Percentiles rank a stretch among this genome's conserved stretches.
Conservation (phyloP, 2,797 vertebrate genomes). For the Xenopus petersii region DNA sequence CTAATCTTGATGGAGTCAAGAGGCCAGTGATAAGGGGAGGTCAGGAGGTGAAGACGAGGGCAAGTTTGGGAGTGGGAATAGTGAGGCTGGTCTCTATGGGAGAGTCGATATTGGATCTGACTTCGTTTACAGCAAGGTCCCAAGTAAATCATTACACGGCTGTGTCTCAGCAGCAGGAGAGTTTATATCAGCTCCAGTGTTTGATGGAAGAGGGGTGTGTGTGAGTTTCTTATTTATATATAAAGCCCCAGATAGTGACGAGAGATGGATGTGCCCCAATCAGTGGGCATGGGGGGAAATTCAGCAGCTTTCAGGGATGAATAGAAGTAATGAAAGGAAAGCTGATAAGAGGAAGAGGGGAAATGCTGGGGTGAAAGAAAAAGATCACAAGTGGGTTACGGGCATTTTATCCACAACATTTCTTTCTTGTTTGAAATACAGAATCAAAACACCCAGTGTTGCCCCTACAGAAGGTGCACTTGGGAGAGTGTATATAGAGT, state of each 20-base stretch:
- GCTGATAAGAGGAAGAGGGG: slow-evolving; percentile 35
- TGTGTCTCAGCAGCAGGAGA: slow-evolving; percentile 43
- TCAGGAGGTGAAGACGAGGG: slow-evolving; percentile 59
- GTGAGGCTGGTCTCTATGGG: neutral
- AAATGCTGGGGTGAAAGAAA: no score
- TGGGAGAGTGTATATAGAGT: no score
- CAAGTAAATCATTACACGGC: slow-evolving; percentile 50
- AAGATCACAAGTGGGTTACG: no score
- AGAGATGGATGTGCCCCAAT: slow-evolving; percentile 32
- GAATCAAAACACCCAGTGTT: no score
- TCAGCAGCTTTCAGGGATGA: slow-evolving; percentile 52
- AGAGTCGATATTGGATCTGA: neutral
- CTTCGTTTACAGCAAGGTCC: slow-evolving; percentile 48
- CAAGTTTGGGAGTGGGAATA: slow-evolving; percentile 53
- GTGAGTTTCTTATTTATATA: slow-evolving; percentile 48
- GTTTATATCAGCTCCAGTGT: slow-evolving; percentile 44
- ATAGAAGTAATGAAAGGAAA: slow-evolving; percentile 50
- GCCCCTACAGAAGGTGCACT: no score
- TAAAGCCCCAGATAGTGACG: slow-evolving; percentile 40
- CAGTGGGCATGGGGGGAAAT: slow-evolving; percentile 17
- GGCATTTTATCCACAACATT: no score
- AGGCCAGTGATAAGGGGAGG: slow-evolving; percentile 46
- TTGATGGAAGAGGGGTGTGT: slow-evolving; percentile 57
- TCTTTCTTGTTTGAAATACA: no score
- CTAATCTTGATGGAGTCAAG: slow-evolving; percentile 24